Percentiles rank a stretch among this genome's conserved stretches.
phyloP scores from a whole-genome alignment of 2,113 vertebrate species.

The Scartelaos histophorus region DNA sequence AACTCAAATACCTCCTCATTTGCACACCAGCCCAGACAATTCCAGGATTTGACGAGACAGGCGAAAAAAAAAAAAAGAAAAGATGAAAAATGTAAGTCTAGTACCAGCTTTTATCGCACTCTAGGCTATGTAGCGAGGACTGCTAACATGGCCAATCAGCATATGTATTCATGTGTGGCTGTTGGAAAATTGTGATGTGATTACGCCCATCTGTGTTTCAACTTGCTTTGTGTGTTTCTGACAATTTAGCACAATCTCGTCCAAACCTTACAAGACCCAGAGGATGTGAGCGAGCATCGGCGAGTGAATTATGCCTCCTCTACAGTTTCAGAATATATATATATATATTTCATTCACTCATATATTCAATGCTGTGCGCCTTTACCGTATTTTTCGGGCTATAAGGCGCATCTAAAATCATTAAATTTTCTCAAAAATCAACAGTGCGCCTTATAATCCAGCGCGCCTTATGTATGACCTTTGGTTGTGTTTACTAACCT shows the following conservation, averaged over 20 bases:
- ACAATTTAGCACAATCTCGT: constrained; percentile 41
- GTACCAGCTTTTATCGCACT: constrained; percentile 20
- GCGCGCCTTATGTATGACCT: too few species aligned
- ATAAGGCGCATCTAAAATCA: too few species aligned
- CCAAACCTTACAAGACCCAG: constrained; percentile 19
- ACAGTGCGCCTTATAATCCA: too few species aligned
- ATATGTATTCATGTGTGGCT: constrained; percentile 43
- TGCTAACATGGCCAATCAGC: constrained; percentile 39
- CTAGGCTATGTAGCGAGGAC: background rate
- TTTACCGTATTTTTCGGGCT: too few species aligned
- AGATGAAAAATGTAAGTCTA: background rate
- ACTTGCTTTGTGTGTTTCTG: constrained; percentile 51
- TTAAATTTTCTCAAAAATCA: too few species aligned
- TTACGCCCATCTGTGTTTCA: constrained; percentile 65
- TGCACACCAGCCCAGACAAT: constrained; percentile 30
- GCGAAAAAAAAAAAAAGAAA: constrained; percentile 14
- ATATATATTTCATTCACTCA: too few species aligned
- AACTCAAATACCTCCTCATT: constrained; percentile 37
- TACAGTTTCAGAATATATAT: constrained; percentile 67
- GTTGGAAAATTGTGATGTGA: constrained; percentile 55
- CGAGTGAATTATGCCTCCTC: constrained; percentile 41
- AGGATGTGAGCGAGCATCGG: background rate
- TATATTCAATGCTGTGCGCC: constrained; percentile 45
- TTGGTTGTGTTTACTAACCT: too few species aligned
- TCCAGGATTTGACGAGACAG: constrained; percentile 35